A percentile compares a stretch with the other conserved stretches of the same genome.
phyloP scores from a whole-genome alignment of 1,140 invertebrate species.

The Arctopsyche grandis region DNA sequence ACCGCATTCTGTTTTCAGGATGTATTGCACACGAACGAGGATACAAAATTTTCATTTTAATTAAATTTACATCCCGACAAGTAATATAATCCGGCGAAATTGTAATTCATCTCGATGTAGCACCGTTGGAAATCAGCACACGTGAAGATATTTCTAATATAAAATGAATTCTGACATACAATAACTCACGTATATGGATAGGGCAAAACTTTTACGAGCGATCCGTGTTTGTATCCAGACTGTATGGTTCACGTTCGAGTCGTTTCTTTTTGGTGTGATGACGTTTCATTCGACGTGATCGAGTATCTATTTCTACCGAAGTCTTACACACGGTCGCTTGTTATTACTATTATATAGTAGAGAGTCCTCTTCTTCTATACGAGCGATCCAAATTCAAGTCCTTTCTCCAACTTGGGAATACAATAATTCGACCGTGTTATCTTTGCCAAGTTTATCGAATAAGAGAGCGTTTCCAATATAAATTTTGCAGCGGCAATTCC shows the following conservation, averaged over 20 bases:
- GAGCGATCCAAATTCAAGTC: slow-evolving; percentile 16
- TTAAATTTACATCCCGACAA: no score
- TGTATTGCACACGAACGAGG: no score
- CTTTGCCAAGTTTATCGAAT: slow-evolving; percentile 15
- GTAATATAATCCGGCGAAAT: no score
- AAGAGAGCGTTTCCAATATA: background rate
- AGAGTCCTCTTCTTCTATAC: background rate
- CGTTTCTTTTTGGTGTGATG: background rate
- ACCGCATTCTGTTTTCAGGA: background rate
- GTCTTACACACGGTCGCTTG: background rate
- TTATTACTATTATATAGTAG: slow-evolving; percentile 3
- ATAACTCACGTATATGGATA: no score
- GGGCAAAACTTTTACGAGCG: no score
- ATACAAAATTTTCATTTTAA: no score
- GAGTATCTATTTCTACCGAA: slow-evolving; percentile 5
- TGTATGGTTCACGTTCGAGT: background rate
- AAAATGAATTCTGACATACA: no score
- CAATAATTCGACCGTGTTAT: slow-evolving; percentile 26
- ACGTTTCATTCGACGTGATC: slow-evolving; percentile 4
- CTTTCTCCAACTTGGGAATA: slow-evolving; percentile 15
- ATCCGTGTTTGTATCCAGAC: no score
- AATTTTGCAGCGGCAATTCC: background rate
- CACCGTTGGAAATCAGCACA: no score
- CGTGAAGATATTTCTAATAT: no score
- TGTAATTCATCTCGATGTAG: no score